Evolutionary conservation across 2,113 vertebrate species (phyloP), one percentile per base, ranked within the genome.

Genomic region (Dendrocopos noguchii): DNA sequence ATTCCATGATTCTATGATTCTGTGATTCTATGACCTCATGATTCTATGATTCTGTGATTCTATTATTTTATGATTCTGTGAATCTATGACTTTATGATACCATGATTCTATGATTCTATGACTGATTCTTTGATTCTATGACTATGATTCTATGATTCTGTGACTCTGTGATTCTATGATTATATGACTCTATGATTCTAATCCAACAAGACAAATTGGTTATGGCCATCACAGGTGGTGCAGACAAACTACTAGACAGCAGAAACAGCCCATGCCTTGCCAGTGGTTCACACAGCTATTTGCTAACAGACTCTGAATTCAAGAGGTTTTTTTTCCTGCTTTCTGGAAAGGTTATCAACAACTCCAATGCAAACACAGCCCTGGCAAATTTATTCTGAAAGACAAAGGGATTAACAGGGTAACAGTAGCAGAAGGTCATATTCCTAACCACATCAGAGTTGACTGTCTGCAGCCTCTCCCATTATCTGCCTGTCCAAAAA

Each of bases 341-440:
- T 70, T 7, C 28, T 82, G 47, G 52, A 84, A 77, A 89, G 42
- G 52, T 87, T 82, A 71, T 55, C 60, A 94, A 93, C 71, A 93
- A 80, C 17, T 73, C 21, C 33, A 68, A 33, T 1, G 1, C 31
- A 89, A 92, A 87, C 31, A 84, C 52, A 76, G 36, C 9, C 46
- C 56, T 92, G 91, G 84, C 42, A 91, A 93, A 96, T 93, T 82
- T 88, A 91, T 94, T 94, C 91, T 73, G 84, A 95, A 93, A 88
- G 36, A 24, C 55, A 91, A 24, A 20, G 42, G 33, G 18, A 31
- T 82, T 87, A 84, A 74, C 3, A 11, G 80, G n/a, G 6, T 80
- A 73, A 36, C 55, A 66, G 59, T 55, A 17, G 47, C 64, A 91
- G 59, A 56, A 44, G 87, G 67, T 81, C 72, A 46, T 15, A 89